phyloP scores from a whole-genome alignment of 2,888 invertebrate genomes.

The Lasioglossum leucozonium region DNA sequence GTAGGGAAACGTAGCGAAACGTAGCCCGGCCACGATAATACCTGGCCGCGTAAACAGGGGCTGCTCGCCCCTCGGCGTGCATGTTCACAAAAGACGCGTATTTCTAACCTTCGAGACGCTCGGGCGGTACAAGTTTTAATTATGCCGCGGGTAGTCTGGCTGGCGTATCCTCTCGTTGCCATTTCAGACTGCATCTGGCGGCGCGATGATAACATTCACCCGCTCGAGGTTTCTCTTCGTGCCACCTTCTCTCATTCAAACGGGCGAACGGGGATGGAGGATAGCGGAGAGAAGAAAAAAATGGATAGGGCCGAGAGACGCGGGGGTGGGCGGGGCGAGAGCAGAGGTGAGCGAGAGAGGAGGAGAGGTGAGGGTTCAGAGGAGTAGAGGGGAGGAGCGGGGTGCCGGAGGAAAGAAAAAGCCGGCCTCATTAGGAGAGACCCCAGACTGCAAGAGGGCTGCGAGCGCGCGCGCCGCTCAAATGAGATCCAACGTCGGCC shows the following conservation, averaged over 20 bases:
- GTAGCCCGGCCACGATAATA: constrained; percentile 21
- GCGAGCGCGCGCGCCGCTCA: constrained; percentile 62
- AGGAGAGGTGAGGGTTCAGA: constrained; percentile 14
- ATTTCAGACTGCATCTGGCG: constrained; percentile 75
- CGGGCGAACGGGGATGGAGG: constrained; percentile 52
- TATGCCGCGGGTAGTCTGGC: constrained; percentile 72
- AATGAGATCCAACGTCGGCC: constrained; percentile 75
- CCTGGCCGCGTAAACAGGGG: constrained; percentile 32
- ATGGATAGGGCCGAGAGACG: background rate
- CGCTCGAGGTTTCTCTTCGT: constrained; percentile 45
- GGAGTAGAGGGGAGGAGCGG: too few relatives aligned
- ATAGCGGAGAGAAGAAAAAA: constrained; percentile 25
- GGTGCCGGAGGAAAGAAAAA: constrained; percentile 71
- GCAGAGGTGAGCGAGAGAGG: constrained; percentile 9
- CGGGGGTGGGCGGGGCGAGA: background rate
- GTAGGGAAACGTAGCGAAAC: background rate
- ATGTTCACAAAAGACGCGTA: constrained; percentile 55
- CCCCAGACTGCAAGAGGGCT: constrained; percentile 71
- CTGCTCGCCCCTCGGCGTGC: background rate
- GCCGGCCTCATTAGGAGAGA: constrained; percentile 79
- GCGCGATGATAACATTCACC: constrained; percentile 78
- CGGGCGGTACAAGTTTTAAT: constrained; percentile 76
- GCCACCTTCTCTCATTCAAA: constrained; percentile 72
- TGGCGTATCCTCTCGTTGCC: constrained; percentile 67
- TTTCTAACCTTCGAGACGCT: constrained; percentile 68